Evolutionary conservation across 2,888 invertebrate species (phyloP).

Genomic region (Protodeltote pygarga): DNA sequence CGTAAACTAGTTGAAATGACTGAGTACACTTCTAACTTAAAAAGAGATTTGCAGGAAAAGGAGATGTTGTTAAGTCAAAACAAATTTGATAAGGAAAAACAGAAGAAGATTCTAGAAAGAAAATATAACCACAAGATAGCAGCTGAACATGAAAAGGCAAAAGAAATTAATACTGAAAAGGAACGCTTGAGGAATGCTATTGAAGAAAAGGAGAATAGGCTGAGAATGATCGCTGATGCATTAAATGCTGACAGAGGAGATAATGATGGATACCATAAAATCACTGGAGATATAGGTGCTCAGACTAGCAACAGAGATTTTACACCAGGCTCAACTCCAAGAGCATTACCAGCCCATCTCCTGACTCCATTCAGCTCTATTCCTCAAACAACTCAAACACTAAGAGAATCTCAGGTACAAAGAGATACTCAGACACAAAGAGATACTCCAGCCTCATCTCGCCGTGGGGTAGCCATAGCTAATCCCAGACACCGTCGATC

Average conservation of each 20-base stretch:
- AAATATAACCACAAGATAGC: conserved; percentile 89
- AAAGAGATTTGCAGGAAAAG: conserved; percentile 89
- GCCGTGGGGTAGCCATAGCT: conserved; percentile 89
- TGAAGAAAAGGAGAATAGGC: conserved; percentile 80
- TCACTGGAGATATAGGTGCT: conserved; percentile 66
- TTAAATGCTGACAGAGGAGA: conserved; percentile 71
- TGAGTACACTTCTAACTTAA: conserved; percentile 87
- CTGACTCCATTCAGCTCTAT: conserved; percentile 76
- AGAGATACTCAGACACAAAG: too few relatives aligned
- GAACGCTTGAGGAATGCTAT: conserved; percentile 70
- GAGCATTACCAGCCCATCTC: conserved; percentile 78
- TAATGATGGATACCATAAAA: conserved; percentile 52
- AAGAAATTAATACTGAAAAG: conserved; percentile 86
- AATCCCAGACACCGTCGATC: conserved; percentile 93
- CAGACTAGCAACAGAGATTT: conserved; percentile 73
- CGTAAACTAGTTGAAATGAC: conserved; percentile 89
- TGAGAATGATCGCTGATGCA: conserved; percentile 78
- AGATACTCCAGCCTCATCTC: conserved; percentile 72
- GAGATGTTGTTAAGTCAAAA: conserved; percentile 88
- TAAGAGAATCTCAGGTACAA: conserved; percentile 67
- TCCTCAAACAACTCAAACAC: conserved; percentile 60
- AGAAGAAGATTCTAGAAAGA: conserved; percentile 86
- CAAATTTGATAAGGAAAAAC: conserved; percentile 89
- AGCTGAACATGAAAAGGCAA: conserved; percentile 91
- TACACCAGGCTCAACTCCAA: conserved; percentile 79